Evolutionary conservation across 2,113 vertebrate species (phyloP), one percentile per base, ranked within the genome.

Genomic region (Xerus inauris): DNA sequence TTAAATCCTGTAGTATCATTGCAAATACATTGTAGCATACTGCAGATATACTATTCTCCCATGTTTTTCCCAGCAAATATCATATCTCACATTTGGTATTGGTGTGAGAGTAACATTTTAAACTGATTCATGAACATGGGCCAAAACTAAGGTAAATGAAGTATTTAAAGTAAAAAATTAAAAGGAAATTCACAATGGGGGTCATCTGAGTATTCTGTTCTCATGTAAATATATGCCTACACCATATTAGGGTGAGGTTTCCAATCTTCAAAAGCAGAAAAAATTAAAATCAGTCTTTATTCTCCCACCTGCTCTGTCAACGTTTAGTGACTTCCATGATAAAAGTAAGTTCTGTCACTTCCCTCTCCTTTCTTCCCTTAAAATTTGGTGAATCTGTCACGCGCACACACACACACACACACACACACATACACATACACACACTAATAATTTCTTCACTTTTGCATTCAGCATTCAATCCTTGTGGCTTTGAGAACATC

Each of bases 401-500:
- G 26, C 6, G 2, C 12, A n/a, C 16, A 7, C 49, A 2, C 49
- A 2, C 49, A 4, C 49, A 51, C 49, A 51, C 49, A 17, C 49
- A 17, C 49, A 17, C 49, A 51, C 49, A 51, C 49, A 51, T 14
- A 51, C 49, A 51, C 49, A 17, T 14, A 51, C 49, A 51, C 49
- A 51, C 49, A 51, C 13, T 14, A 51, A 75, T 14, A 51, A 75
- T 67, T 84, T 85, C 28, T 89, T 35, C 30, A 11, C 32, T 62
- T 14, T 62, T 86, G 0, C 0, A 35, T 71, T n/a, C n/a, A n/a
- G n/a, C n/a, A n/a, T n/a, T n/a, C n/a, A n/a, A 35, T 4, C 4
- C 42, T 38, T 28, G 20, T 79, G 64, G 9, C 22, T 79, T 51
- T 28, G n/a, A 71, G 35, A 79, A 35, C 20, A 49, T 62, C 42